phyloP scores from a whole-genome alignment of 1,140 invertebrate species.

The Globodera rostochiensis region DNA sequence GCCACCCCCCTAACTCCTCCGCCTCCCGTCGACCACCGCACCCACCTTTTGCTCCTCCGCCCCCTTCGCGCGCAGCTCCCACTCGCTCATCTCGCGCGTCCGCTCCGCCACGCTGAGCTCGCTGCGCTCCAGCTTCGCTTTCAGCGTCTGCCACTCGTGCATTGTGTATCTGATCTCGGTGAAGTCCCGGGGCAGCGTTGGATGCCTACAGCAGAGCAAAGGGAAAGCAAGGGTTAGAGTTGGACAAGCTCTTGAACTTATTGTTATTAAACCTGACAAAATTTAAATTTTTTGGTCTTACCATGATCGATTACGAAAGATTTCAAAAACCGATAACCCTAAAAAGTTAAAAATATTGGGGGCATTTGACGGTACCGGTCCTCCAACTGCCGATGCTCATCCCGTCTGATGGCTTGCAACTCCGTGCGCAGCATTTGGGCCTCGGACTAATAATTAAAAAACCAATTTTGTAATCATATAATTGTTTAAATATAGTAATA shows the following conservation, averaged over 20 bases:
- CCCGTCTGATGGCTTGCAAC: not conserved
- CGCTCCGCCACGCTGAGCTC: constrained; percentile 50
- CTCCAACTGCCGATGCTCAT: constrained; percentile 1
- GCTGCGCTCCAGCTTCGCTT: constrained; percentile 51
- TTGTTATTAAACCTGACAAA: too few species aligned
- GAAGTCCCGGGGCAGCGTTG: constrained; percentile 35
- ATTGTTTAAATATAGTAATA: too few species aligned
- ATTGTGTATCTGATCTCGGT: constrained; percentile 36
- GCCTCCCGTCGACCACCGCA: too few species aligned
- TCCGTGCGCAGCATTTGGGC: constrained; percentile 16
- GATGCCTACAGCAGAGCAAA: not conserved
- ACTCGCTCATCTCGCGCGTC: constrained; percentile 31
- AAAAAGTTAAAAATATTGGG: constrained; percentile 16
- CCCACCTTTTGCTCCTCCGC: constrained; percentile 35
- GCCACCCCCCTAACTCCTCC: too few species aligned
- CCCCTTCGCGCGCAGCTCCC: constrained; percentile 27
- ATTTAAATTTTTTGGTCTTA: too few species aligned
- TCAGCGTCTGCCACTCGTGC: constrained; percentile 49
- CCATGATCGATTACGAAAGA: not conserved
- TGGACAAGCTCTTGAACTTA: too few species aligned
- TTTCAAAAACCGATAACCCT: constrained; percentile 24
- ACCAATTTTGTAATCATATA: not conserved
- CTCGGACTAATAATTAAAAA: constrained; percentile 17
- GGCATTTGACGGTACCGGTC: constrained; percentile 12
- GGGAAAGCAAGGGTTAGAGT: constrained; percentile 8